Percentiles rank a stretch among this genome's conserved stretches.
These are phyloP conservation scores for Struthidea cinerea DNA, from an alignment of 2,113 vertebrate genomes.

Conservation along the genomic window DNA sequence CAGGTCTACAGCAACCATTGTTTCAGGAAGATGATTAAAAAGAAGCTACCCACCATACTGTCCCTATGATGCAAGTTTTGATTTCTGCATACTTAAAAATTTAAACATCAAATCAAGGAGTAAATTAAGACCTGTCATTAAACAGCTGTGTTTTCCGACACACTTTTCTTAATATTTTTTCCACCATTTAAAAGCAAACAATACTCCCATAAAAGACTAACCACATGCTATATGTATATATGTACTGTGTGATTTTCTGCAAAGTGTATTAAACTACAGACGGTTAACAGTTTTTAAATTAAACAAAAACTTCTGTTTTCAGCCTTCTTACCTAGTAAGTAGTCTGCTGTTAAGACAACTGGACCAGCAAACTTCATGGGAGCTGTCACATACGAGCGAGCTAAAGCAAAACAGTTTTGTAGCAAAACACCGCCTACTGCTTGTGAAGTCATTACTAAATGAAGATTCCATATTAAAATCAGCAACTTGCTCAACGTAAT, in stretches of 20 bases:
- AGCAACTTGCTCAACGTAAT: not conserved
- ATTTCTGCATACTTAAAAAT: not conserved
- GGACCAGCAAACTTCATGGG: not conserved
- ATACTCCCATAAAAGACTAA: not conserved
- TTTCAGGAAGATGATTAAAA: not conserved
- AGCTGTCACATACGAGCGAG: not conserved
- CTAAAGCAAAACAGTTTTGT: not conserved
- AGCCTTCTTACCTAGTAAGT: not conserved
- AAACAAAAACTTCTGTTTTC: not conserved
- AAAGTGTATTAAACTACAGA: not conserved
- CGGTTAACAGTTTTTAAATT: not conserved
- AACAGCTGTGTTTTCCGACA: not conserved
- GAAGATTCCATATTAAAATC: not conserved
- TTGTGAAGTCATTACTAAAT: not conserved
- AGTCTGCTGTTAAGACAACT: not conserved
- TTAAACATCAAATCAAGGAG: not conserved
- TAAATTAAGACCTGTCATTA: not conserved
- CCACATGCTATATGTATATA: not conserved
- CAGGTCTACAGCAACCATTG: not conserved
- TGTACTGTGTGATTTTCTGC: not conserved
- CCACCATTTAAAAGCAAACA: not conserved
- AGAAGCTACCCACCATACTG: not conserved
- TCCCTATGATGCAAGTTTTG: not conserved
- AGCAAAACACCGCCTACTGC: not conserved
- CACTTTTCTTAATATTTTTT: not conserved